These are phyloP conservation scores for Hyalella azteca DNA, from an alignment of 2,888 invertebrate species.

Conservation along the genomic window DNA sequence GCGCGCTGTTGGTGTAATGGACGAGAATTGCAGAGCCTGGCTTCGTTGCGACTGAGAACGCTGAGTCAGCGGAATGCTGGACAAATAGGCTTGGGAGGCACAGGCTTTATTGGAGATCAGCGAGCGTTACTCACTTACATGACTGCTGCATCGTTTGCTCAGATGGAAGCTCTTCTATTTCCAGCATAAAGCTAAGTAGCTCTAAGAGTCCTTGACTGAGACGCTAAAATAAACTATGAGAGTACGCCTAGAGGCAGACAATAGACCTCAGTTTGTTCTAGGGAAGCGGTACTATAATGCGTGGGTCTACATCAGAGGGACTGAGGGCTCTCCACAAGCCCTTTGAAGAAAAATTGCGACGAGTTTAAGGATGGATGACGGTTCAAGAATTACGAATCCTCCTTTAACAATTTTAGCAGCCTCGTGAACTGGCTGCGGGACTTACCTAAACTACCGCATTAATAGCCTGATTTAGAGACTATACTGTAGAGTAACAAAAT, in stretches of 20 bases:
- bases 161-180: background rate
- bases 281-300: background rate
- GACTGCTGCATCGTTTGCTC: conserved; percentile 9
- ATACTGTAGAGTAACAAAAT: too few species aligned
- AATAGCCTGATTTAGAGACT: too few species aligned
- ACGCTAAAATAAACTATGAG: conserved; percentile 7
- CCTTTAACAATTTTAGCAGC: too few species aligned
- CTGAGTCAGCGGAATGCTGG: conserved; percentile 14
- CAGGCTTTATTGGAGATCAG: conserved; percentile 21
- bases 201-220: conserved; percentile 18
- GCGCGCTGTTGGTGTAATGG: background rate
- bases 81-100: conserved; percentile 13
- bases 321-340: background rate
- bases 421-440: too few species aligned
- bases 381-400: too few species aligned
- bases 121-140: conserved; percentile 16
- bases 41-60: background rate
- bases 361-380: too few species aligned
- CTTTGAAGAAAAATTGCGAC: background rate
- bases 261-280: conserved; percentile 8
- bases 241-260: conserved; percentile 1
- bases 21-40: background rate
- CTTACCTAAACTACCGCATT: too few species aligned
- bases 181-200: conserved; percentile 21
- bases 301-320: conserved; percentile 8